Conservation (phyloP, 2,113 vertebrate species). For the Melospiza melodia region DNA sequence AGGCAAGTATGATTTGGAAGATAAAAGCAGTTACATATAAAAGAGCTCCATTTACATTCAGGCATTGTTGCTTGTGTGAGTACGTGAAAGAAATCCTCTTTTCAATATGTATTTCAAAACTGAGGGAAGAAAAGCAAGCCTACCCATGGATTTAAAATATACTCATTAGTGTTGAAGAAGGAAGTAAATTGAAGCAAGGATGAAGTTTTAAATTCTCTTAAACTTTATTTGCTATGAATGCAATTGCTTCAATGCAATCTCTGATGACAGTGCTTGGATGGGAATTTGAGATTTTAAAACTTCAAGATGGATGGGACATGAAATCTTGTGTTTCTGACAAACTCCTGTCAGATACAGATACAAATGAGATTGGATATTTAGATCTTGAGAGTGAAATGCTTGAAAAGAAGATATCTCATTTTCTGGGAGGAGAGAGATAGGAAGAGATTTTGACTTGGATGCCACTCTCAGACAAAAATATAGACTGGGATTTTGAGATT, state of each 20-base stretch:
- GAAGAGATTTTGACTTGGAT: neutral
- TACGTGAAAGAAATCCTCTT: neutral
- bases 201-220: neutral
- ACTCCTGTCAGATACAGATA: neutral
- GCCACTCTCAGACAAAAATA: neutral
- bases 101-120: neutral
- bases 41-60: conserved; percentile 12
- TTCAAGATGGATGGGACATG: neutral
- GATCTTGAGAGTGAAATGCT: neutral
- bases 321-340: neutral
- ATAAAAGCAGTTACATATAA: neutral
- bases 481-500: neutral
- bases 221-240: neutral
- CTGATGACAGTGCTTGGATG: neutral
- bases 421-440: neutral
- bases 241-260: neutral
- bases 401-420: neutral
- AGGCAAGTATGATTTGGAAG: neutral
- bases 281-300: neutral
- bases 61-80: neutral
- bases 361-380: neutral
- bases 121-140: neutral
- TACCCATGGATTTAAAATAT: neutral
- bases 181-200: neutral
- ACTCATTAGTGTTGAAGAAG: neutral